phyloP scores from a whole-genome alignment of 2,888 invertebrate species.

The Agrochola circellaris region DNA sequence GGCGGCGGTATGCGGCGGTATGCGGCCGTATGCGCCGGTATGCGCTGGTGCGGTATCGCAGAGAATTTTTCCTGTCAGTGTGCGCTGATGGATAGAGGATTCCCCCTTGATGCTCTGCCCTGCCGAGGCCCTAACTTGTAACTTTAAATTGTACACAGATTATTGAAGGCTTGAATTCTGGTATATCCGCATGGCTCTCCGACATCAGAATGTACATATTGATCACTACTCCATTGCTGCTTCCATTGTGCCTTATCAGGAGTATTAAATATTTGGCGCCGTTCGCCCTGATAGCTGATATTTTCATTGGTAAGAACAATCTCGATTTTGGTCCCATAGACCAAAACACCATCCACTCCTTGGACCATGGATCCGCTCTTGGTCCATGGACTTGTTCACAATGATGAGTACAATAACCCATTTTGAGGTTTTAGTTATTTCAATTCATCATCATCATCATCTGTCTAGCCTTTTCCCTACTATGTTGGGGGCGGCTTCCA shows the following conservation, averaged over 20 bases:
- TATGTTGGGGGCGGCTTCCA: no score
- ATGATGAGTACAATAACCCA: no score
- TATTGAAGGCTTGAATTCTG: constrained; percentile 63
- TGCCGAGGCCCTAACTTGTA: background rate
- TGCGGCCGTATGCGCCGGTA: no score
- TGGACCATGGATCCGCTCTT: no score
- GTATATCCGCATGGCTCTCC: constrained; percentile 38
- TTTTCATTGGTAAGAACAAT: constrained; percentile 75
- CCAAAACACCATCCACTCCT: no score
- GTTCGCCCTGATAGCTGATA: constrained; percentile 77
- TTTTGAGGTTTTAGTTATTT: background rate
- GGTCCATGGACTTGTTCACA: background rate
- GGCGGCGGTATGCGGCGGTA: no score
- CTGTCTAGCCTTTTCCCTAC: background rate
- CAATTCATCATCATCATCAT: background rate
- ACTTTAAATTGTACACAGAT: constrained; percentile 65
- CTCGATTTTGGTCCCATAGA: background rate
- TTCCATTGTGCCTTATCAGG: constrained; percentile 76
- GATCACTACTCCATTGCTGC: constrained; percentile 70
- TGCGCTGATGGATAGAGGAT: no score
- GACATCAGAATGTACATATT: constrained; percentile 75
- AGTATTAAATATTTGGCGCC: constrained; percentile 80
- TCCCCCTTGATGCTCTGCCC: no score
- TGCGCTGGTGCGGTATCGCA: no score
- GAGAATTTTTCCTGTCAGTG: no score